Conservation (phyloP, 2,113 vertebrate genomes). For the Zosterops borbonicus region DNA sequence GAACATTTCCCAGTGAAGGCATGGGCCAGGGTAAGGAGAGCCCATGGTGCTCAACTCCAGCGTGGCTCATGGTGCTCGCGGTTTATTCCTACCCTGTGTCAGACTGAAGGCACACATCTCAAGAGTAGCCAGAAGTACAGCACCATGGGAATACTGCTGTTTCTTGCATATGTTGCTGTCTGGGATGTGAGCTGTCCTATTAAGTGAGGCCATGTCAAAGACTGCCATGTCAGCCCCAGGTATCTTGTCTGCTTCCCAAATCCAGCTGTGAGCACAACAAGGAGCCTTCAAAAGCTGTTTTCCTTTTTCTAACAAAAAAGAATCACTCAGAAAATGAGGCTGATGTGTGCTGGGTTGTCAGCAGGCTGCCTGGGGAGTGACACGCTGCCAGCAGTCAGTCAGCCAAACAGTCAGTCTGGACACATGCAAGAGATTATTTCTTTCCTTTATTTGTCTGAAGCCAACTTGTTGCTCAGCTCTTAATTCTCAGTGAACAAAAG, state of each 20-base stretch:
- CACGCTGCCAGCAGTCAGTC: neutral
- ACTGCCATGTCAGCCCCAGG: neutral
- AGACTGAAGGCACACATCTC: neutral
- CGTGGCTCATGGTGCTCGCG: accelerated
- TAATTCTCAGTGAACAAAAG: neutral
- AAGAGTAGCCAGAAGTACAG: accelerated
- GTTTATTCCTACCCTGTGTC: neutral
- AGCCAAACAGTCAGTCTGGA: accelerated
- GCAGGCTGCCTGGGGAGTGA: neutral
- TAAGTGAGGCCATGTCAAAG: neutral
- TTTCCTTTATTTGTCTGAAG: neutral
- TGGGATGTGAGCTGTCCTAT: neutral
- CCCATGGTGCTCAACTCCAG: neutral
- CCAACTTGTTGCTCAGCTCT: neutral
- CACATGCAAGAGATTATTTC: neutral
- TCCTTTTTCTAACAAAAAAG: neutral
- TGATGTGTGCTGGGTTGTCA: neutral
- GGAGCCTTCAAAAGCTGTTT: neutral
- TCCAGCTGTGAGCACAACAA: neutral
- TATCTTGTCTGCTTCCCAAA: neutral
- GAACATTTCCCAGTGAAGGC: neutral
- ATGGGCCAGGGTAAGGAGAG: neutral
- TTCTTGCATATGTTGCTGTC: neutral
- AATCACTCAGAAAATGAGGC: neutral
- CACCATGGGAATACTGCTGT: neutral